These are phyloP conservation scores for Drosophila arizonae DNA, from an alignment of 1,140 invertebrate genomes.

Conservation along the genomic window DNA sequence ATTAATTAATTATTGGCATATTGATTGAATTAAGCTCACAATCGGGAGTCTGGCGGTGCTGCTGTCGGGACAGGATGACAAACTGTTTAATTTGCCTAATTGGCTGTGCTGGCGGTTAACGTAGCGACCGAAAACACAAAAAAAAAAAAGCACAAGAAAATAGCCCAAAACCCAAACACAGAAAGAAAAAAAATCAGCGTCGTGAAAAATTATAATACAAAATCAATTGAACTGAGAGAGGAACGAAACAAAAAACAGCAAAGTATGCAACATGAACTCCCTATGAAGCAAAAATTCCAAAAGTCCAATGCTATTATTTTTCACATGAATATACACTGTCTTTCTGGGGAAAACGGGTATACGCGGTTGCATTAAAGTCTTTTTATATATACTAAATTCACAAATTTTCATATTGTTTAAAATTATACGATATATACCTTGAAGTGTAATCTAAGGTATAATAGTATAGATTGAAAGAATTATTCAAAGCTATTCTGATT, in stretches of 20 bases:
- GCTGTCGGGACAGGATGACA: conserved; percentile 71
- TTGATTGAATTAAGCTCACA: conserved; percentile 66
- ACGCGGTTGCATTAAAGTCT: not conserved
- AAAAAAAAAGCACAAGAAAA: conserved; percentile 27
- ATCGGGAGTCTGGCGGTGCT: conserved; percentile 1
- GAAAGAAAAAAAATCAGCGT: conserved; percentile 19
- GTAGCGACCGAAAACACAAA: conserved; percentile 49
- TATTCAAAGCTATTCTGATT: too few species aligned
- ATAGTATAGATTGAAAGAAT: too few species aligned
- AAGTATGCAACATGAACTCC: conserved; percentile 19
- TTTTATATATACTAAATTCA: too few species aligned
- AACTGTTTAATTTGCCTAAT: conserved; percentile 81
- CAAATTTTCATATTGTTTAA: not conserved
- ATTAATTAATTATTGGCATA: conserved; percentile 76
- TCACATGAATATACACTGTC: not conserved
- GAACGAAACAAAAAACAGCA: not conserved
- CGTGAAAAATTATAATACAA: not conserved
- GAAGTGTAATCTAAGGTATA: too few species aligned
- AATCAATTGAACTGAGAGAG: not conserved
- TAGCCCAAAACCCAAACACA: conserved; percentile 18
- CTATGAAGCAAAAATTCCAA: conserved; percentile 28
- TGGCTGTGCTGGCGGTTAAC: conserved; percentile 63
- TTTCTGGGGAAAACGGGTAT: not conserved
- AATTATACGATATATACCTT: too few species aligned
- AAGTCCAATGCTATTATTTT: conserved; percentile 38